Base-by-base conservation (phyloP, 2,888 invertebrate genomes). In the Cerastis leucographa region DNA sequence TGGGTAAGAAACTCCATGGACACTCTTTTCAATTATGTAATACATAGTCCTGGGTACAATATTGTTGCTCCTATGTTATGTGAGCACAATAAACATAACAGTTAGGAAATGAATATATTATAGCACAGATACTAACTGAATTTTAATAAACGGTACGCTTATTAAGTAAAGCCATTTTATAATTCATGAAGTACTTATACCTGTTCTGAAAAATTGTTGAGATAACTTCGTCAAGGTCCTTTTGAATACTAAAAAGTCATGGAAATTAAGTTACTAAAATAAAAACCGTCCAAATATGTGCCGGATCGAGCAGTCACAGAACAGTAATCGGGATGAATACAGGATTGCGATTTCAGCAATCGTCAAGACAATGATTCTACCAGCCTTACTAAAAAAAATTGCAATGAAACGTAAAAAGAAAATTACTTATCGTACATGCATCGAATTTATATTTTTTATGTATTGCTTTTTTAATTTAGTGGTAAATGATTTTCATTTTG, bases 171-270 rank as follows among this genome's bases (percentile, higher is more conserved):
- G 19, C 0, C 9, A 19, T 35, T 61, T 61, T 35, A 61, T 4
- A 19, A 61, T 61, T 61, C 35, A 35, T 35, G 29, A 61, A 61
- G 61, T 61, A n/a, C n/a, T n/a, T n/a, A 61, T 61, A 61, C 61
- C 35, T 61, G 61, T 35, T 19, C 19, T 29, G 59, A 59, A 59
- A 59, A 19, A 29, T 56, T 56, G 35, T 61, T 35, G 19, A 61
- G 42, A 64, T 84, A 78, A 83, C 59, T 59, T 40, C 59, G 62
- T 76, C 71, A 68, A 74, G 25, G 61, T 64, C n/a, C 44, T 76
- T 74, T 62, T 71, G 56, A 59, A 61, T 11, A 56, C 25, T n/a
- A 74, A 70, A 77, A 81, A 22, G 44, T 62, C 14, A 59, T 65
- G 51, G 49, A 61, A 74, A 61, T 19, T 67, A 68, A 19, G 59